These are phyloP conservation scores for Delphinus delphis DNA, from an alignment of 2,113 vertebrate species.

Conservation along the genomic window DNA sequence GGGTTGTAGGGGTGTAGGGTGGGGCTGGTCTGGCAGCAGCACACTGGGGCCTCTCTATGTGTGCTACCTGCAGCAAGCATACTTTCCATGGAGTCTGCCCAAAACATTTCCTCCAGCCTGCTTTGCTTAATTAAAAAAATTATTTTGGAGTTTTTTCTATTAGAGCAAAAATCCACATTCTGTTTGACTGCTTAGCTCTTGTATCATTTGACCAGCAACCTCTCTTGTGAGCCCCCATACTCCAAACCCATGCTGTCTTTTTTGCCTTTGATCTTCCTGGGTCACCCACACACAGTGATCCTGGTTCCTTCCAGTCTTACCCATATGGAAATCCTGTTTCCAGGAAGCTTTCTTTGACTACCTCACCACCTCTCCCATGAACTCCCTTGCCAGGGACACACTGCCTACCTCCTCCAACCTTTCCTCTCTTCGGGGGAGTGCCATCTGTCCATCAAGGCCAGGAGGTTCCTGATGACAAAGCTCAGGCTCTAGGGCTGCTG, in stretches of 20 bases:
- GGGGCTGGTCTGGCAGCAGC: slow-evolving; percentile 52
- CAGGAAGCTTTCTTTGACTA: neutral
- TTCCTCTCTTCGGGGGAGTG: neutral
- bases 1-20: slow-evolving; percentile 21
- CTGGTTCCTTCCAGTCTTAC: slow-evolving; percentile 22
- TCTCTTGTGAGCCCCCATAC: neutral
- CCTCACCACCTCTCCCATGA: neutral
- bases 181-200: slow-evolving; percentile 5
- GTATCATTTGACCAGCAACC: neutral
- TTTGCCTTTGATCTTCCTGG: neutral
- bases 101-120: slow-evolving; percentile 60
- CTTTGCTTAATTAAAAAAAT: slow-evolving; percentile 50
- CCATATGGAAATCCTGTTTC: neutral
- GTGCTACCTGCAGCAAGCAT: slow-evolving; percentile 57
- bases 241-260: neutral
- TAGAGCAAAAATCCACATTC: slow-evolving; percentile 50
- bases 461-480: neutral
- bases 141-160: slow-evolving; percentile 18
- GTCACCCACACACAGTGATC: neutral
- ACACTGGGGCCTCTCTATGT: slow-evolving; percentile 66
- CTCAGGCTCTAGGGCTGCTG: neutral
- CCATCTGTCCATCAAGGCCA: neutral
- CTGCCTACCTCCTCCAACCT: neutral
- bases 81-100: slow-evolving; percentile 68
- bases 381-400: neutral